Percentiles rank a stretch among this genome's conserved stretches.
These are phyloP conservation scores for Dexiosoma caninum DNA, from an alignment of 2,888 invertebrate genomes.

Conservation along the genomic window DNA sequence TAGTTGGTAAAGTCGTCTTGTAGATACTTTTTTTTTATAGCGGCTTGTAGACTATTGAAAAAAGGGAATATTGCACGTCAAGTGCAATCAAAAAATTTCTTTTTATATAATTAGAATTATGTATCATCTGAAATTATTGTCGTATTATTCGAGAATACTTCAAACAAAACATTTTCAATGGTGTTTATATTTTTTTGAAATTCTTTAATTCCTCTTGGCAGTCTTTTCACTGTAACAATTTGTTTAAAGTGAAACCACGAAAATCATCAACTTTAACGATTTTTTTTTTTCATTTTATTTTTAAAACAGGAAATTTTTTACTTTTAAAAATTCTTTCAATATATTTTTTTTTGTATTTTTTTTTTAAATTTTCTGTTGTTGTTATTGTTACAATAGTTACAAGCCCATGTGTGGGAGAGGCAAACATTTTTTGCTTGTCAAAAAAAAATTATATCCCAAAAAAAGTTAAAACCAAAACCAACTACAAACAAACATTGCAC, in stretches of 20 bases:
- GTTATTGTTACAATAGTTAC: slow-evolving; percentile 38
- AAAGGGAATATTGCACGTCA: no score
- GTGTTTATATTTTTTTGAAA: not conserved
- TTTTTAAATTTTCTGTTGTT: not conserved
- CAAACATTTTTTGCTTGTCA: slow-evolving; percentile 56
- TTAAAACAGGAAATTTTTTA: slow-evolving; percentile 52
- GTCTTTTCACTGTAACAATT: slow-evolving; percentile 25
- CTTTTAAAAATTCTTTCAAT: slow-evolving; percentile 56
- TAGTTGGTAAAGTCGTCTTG: no score
- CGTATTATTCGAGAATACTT: no score
- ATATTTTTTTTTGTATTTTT: slow-evolving; percentile 41
- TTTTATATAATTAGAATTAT: no score
- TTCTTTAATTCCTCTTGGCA: not conserved
- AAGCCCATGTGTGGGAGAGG: slow-evolving; percentile 61
- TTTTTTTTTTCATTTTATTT: not conserved
- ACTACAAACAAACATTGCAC: slow-evolving; percentile 24
- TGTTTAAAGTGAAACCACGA: slow-evolving; percentile 13
- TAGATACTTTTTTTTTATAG: no score
- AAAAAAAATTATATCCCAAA: slow-evolving; percentile 29
- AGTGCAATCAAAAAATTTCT: no score
- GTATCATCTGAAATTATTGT: no score
- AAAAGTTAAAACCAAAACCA: slow-evolving; percentile 28
- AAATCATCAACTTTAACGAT: slow-evolving; percentile 37
- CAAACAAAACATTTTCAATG: no score
- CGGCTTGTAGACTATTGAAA: no score